Percentiles rank a stretch among this genome's conserved stretches.
These are phyloP conservation scores for Protobothrops flavoviridis DNA, from an alignment of 2,113 vertebrate genomes.

Conservation along the genomic window DNA sequence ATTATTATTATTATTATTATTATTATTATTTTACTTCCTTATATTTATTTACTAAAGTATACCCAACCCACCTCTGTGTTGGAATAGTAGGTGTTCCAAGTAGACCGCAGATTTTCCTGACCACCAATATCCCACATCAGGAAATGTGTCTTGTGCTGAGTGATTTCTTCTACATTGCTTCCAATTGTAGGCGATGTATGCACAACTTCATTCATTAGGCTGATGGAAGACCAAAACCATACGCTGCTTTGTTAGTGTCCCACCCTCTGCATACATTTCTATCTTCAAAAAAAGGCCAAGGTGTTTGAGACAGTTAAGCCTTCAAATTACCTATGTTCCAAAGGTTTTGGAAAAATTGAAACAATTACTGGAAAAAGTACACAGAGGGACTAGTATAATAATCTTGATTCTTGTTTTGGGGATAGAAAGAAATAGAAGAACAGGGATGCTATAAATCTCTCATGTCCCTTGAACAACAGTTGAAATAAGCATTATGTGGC, in stretches of 20 bases:
- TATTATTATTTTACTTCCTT: neutral
- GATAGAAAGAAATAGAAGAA: neutral
- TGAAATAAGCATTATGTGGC: neutral
- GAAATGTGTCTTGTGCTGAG: slow-evolving; percentile 77
- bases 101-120: slow-evolving; percentile 77
- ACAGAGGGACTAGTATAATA: neutral
- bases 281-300: neutral
- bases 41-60: neutral
- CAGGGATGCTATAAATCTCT: neutral
- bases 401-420: neutral
- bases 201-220: slow-evolving; percentile 81
- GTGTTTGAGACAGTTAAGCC: neutral
- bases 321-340: neutral
- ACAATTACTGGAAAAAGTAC: neutral
- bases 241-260: neutral
- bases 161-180: slow-evolving; percentile 83
- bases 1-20: too few species aligned
- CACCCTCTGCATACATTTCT: neutral
- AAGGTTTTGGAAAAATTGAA: neutral
- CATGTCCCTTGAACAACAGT: neutral
- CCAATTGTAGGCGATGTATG: slow-evolving; percentile 81
- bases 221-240: slow-evolving; percentile 41
- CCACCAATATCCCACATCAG: slow-evolving; percentile 84
- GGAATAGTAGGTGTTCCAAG: slow-evolving; percentile 80
- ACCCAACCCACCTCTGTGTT: slow-evolving; percentile 76